Base-by-base conservation (phyloP, 2,113 vertebrate species). In the Leiothrix lutea region DNA sequence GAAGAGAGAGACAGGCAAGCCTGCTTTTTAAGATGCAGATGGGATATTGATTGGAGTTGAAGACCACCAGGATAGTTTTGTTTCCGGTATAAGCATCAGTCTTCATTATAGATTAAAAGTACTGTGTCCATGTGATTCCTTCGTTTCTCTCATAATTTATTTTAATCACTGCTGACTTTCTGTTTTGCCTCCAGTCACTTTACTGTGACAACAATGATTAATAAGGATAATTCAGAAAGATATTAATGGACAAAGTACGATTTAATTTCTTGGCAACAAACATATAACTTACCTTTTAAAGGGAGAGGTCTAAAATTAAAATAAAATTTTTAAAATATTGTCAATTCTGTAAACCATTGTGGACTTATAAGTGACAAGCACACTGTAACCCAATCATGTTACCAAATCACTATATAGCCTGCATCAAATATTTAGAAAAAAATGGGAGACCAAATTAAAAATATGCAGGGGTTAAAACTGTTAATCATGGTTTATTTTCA, bases 111-210 rank as follows among this genome's bases (percentile, higher is more conserved):
- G 74, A 80, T 66, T 71, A 88, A 86, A 92, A 92, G 13, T 51
- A 45, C 28, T 71, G n/a, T 69, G 65, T 71, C 86, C 69, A 5
- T 72, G 60, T 77, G 86, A 61, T 54, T 12, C 10, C 29, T 91
- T 26, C 14, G 19, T 86, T 90, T 90, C 67, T 84, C 56, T 81
- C 90, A 86, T 80, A 5, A 45, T 92, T 96, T 92, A 40, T 90
- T 96, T 91, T 94, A 87, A 92, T 95, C 3, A 3, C 53, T 83
- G 21, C 51, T 89, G 93, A 90, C 84, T 83, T 69, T 31, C 11
- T 95, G 86, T 64, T 96, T 94, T 96, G 78, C 71, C 72, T 89
- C 35, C 38, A 88, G 80, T 72, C 75, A 51, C 47, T 92, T 83
- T 78, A 15, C 77, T 72, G 47, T 84, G 91, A 79, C 94, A 90